Evolutionary conservation across 64 coral and sea anemone species (phyloP), one percentile per base, ranked within the genome.

Genomic region (Catalaphyllia jardinei): DNA sequence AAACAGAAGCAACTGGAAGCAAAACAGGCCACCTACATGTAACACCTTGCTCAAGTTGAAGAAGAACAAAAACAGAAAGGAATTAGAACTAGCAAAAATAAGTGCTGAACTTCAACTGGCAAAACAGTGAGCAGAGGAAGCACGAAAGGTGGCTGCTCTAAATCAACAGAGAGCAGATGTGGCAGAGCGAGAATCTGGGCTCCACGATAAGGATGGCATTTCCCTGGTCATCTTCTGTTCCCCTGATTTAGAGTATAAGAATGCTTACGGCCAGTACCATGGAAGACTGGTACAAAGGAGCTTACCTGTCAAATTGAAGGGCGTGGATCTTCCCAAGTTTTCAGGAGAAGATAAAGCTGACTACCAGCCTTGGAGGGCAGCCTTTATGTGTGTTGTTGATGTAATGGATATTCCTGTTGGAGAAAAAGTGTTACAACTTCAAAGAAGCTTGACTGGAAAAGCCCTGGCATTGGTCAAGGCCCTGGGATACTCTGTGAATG

Each of bases 321-420:
- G 88, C n/a, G 88, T 90, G 13, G 88, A 77, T 60, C 93, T 80
- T 22, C 88, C 88, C 31, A 79, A 35, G 35, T 90, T 94, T 80
- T 94, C 93, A 20, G 93, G 88, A 62, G 64, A 94, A 63, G 67
- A 81, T 60, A 94, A 94, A 90, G 85, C 74, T 60, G 64, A 90
- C 67, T 92, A 92, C 35, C 62, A 86, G 33, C 65, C 83, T 69
- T 92, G 90, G 90, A 92, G 80, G 67, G 74, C 81, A 13, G 72
- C 88, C 4, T 94, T 94, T 55, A 90, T 94, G 82, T 90, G 63
- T 10, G 62, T 90, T 31, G 80, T 94, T 31, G 80, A 86, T 60
- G 63, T 72, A 73, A 27, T 72, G 8, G 65, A 88, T 71, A 89
- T 94, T 38, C 74, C 93, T 20, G 81, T 86, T 22, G 89, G 86